Conservation (phyloP, 2,797 vertebrate genomes). For the Pseudopleuronectes americanus region DNA sequence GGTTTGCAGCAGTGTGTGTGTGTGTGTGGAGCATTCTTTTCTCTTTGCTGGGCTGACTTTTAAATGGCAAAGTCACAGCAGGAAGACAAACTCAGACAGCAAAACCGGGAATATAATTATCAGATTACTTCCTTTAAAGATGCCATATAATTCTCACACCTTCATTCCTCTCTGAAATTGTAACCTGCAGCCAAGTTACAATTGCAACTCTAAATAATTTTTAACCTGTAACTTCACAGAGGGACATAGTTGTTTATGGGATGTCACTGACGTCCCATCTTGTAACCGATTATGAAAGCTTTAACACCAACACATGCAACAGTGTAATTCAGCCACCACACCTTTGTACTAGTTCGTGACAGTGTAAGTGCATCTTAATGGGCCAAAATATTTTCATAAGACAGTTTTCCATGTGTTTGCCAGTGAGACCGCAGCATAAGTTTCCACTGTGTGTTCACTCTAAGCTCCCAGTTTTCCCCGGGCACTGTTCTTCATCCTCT, state of each 20-base stretch:
- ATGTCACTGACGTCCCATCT: conserved; percentile 24
- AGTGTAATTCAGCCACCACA: conserved; percentile 6
- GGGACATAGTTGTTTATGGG: conserved; percentile 5
- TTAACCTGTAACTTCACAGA: not conserved
- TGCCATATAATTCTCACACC: not conserved
- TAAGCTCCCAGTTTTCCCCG: conserved; percentile 21
- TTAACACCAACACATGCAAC: conserved; percentile 1
- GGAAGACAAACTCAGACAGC: not conserved
- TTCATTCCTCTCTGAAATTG: conserved; percentile 15
- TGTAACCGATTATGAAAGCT: conserved; percentile 17
- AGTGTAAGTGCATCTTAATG: conserved; percentile 23
- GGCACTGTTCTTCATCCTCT: conserved; percentile 29
- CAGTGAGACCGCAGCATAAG: conserved; percentile 18
- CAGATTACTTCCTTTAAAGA: conserved; percentile 8
- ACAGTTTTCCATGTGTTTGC: conserved; percentile 44
- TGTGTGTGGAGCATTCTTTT: not conserved
- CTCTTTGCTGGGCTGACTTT: not conserved
- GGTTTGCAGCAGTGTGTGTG: not conserved
- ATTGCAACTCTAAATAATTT: not conserved
- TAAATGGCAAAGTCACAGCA: conserved; percentile 13
- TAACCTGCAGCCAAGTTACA: not conserved
- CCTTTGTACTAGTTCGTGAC: not conserved
- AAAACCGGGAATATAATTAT: conserved; percentile 15
- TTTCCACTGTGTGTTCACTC: conserved; percentile 50
- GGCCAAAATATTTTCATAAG: conserved; percentile 38